These are phyloP conservation scores for Montipora capitata DNA, from an alignment of 92 coral and sea anemone species.

Conservation along the genomic window DNA sequence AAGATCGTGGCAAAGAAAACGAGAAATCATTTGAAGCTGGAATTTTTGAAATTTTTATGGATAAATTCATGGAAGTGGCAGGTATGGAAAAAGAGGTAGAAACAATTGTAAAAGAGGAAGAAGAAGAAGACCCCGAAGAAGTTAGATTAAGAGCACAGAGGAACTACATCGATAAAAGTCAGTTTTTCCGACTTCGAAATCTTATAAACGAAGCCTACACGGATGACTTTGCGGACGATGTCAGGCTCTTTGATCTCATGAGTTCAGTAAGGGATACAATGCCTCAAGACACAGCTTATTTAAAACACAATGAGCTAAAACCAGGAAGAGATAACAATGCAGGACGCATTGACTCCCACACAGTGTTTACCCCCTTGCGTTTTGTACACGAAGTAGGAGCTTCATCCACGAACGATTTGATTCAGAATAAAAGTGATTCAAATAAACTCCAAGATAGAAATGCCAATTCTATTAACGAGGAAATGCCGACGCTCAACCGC, in stretches of 20 bases:
- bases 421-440: not conserved
- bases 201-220: conserved; percentile 59
- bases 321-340: too few relatives aligned
- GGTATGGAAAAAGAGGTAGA: conserved; percentile 43
- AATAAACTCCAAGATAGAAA: not conserved
- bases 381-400: too few relatives aligned
- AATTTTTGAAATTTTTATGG: conserved; percentile 34
- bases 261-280: too few relatives aligned
- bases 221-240: conserved; percentile 69
- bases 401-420: too few relatives aligned
- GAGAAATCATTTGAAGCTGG: conserved; percentile 45
- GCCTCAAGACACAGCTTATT: not conserved
- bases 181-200: conserved; percentile 55
- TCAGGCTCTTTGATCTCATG: conserved; percentile 29
- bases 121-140: conserved; percentile 52
- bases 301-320: too few relatives aligned
- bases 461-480: not conserved
- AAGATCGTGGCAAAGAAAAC: conserved; percentile 33
- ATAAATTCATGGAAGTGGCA: conserved; percentile 27
- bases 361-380: not conserved
- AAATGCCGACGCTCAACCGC: not conserved
- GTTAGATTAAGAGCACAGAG: conserved; percentile 48
- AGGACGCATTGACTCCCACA: too few relatives aligned
- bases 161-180: conserved; percentile 61
- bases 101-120: conserved; percentile 5